Evolutionary conservation across 2,888 invertebrate species (phyloP).

Genomic region (Drosophila longiperda): DNA sequence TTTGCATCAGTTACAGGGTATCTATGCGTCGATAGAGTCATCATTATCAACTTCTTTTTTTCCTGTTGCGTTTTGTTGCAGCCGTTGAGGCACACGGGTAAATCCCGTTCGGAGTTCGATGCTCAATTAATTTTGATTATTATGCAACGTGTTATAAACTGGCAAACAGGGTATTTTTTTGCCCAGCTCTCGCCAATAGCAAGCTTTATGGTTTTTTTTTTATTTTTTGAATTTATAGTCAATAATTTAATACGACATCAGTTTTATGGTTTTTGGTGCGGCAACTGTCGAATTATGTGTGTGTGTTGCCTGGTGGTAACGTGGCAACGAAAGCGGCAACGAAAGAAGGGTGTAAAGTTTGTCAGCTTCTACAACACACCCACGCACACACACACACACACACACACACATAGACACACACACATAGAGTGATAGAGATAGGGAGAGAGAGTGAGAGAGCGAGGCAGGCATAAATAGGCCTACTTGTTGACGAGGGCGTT

Average conservation of each 20-base stretch:
- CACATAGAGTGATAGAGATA: not conserved
- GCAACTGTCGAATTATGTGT: constrained; percentile 33
- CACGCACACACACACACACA: not conserved
- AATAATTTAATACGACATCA: constrained; percentile 65
- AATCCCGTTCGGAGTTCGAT: not conserved
- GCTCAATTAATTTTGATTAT: constrained; percentile 6
- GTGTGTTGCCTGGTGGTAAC: not conserved
- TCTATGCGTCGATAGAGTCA: not conserved
- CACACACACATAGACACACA: not conserved
- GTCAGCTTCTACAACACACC: constrained; percentile 5
- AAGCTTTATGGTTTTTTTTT: constrained; percentile 13
- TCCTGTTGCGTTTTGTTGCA: not conserved
- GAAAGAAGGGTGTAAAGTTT: constrained; percentile 7
- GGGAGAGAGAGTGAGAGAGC: not conserved
- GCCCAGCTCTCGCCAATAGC: not conserved
- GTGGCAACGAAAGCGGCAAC: not conserved
- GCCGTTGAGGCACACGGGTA: not conserved
- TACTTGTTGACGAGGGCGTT: constrained; percentile 54
- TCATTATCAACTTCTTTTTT: not conserved
- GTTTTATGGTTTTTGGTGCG: constrained; percentile 62
- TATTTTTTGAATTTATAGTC: constrained; percentile 52
- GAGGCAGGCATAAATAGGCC: constrained; percentile 31
- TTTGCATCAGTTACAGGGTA: not conserved
- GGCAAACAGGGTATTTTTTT: constrained; percentile 6
- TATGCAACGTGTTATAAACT: constrained; percentile 2